A percentile compares a stretch with the other conserved stretches of the same genome.
phyloP scores from a whole-genome alignment of 2,113 vertebrate species.

The Saguinus midas region DNA sequence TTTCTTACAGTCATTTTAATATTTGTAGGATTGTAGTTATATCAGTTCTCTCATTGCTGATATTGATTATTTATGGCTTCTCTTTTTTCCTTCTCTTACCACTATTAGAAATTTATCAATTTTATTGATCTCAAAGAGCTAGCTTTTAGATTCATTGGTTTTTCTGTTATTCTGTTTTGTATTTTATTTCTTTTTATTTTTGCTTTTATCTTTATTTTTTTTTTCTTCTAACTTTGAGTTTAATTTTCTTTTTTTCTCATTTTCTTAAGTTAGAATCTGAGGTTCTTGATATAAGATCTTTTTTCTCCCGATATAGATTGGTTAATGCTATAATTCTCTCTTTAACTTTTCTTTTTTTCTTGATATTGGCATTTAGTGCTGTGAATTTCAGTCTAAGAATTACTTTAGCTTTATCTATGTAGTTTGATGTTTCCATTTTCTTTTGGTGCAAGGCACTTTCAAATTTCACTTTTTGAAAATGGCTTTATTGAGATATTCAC shows the following conservation, averaged over 20 bases:
- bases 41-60: neutral
- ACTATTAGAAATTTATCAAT: neutral
- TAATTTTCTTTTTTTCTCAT: neutral
- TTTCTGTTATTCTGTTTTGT: neutral
- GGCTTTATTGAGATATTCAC: neutral
- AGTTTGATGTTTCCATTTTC: neutral
- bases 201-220: neutral
- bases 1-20: neutral
- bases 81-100: neutral
- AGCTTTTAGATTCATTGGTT: neutral
- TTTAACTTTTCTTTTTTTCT: neutral
- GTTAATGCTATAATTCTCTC: neutral
- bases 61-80: neutral
- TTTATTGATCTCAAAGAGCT: neutral
- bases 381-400: neutral
- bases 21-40: neutral
- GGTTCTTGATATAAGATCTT: neutral
- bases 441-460: neutral
- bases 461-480: neutral
- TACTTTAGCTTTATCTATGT: neutral
- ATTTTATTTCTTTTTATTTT: neutral
- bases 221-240: neutral
- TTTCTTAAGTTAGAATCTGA: neutral
- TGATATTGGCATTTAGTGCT: neutral
- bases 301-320: neutral